Evolutionary conservation across 92 coral and sea anemone genomes (phyloP).

Genomic region (Paragorgia papillata): DNA sequence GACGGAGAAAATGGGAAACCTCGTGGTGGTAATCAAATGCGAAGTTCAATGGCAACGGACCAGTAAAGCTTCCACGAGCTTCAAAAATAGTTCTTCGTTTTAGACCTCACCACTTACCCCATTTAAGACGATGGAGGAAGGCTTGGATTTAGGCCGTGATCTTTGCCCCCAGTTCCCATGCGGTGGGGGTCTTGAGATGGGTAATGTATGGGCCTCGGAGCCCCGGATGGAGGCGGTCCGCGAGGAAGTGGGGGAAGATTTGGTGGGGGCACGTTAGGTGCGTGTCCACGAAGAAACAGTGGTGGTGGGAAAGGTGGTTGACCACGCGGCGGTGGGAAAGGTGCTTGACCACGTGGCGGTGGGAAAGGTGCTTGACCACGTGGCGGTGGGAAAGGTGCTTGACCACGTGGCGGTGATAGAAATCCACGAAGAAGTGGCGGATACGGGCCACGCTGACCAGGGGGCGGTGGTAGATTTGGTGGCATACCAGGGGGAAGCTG

Average conservation of each 20-base stretch:
- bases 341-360: slow-evolving; percentile 74
- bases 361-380: slow-evolving; percentile 66
- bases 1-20: no score
- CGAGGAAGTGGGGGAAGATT: slow-evolving; percentile 55
- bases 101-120: not conserved
- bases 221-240: slow-evolving; percentile 74
- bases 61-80: no score
- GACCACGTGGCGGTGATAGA: slow-evolving; percentile 79
- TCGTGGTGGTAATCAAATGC: no score
- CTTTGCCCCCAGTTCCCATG: slow-evolving; percentile 84
- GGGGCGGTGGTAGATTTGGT: slow-evolving; percentile 85
- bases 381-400: slow-evolving; percentile 74
- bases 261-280: slow-evolving; percentile 76
- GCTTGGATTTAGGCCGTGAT: slow-evolving; percentile 53
- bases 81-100: no score
- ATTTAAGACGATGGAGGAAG: slow-evolving; percentile 18
- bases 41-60: no score
- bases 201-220: slow-evolving; percentile 79
- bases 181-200: slow-evolving; percentile 99
- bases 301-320: slow-evolving; percentile 64
- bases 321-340: slow-evolving; percentile 87
- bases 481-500: slow-evolving; percentile 69
- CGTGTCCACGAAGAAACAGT: slow-evolving; percentile 75
- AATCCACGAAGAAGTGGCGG: slow-evolving; percentile 72
- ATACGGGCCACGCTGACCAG: slow-evolving; percentile 59